Percentiles rank a stretch among this genome's conserved stretches.
Evolutionary conservation across 2,888 invertebrate genomes (phyloP).

Genomic region (Oligia strigilis): DNA sequence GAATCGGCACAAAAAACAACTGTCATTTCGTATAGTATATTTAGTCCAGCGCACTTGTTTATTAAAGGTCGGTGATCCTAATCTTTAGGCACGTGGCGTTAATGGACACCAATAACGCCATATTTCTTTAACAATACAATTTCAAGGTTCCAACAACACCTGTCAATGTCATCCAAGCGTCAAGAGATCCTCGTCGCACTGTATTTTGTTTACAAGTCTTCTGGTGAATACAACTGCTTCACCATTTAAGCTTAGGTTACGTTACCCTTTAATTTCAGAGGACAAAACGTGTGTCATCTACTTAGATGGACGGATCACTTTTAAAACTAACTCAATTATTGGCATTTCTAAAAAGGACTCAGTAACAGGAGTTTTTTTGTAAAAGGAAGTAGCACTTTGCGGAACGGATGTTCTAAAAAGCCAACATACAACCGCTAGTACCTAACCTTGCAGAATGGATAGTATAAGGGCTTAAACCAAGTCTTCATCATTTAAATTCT

Average conservation of each 20-base stretch:
- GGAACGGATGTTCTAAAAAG: background rate
- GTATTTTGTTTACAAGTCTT: background rate
- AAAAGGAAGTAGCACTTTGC: background rate
- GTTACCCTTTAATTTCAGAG: background rate
- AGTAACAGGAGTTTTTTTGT: background rate
- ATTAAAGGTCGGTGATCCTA: background rate
- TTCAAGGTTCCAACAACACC: background rate
- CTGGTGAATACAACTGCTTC: background rate
- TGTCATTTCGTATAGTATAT: no score
- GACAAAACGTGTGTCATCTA: background rate
- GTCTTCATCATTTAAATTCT: background rate
- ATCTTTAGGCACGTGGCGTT: no score
- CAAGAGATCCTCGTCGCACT: no score
- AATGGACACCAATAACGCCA: background rate
- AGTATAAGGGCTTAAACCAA: background rate
- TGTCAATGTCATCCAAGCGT: background rate
- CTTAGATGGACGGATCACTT: conserved; percentile 9
- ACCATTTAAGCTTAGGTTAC: background rate
- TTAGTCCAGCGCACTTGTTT: background rate
- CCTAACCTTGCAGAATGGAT: no score
- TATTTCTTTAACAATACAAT: no score
- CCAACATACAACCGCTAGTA: no score
- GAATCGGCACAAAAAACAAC: no score
- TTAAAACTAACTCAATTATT: conserved; percentile 3
- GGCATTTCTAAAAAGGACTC: background rate